Conservation (phyloP, 1,140 invertebrate genomes). For the Drosophila funebris region DNA sequence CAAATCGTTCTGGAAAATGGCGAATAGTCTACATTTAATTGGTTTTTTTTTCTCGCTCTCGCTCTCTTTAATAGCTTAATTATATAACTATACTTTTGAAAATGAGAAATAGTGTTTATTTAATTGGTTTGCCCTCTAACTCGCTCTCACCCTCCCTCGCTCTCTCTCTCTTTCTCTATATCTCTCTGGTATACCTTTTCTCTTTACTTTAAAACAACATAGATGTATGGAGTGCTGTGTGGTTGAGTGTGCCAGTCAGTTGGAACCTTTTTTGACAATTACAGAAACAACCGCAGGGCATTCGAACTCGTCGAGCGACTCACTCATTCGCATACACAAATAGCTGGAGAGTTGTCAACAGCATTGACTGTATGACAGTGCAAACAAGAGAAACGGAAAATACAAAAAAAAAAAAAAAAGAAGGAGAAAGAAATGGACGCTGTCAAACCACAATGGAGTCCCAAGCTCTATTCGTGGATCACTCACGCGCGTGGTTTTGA, state of each 20-base stretch:
- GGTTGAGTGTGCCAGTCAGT: slow-evolving; percentile 13
- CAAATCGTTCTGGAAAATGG: too few species aligned
- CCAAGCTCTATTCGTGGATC: slow-evolving; percentile 35
- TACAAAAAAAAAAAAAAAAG: neutral
- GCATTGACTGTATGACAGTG: neutral
- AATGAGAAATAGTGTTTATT: too few species aligned
- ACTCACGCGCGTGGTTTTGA: slow-evolving; percentile 29
- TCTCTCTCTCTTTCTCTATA: too few species aligned
- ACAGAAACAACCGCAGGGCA: slow-evolving; percentile 57
- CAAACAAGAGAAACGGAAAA: slow-evolving; percentile 14
- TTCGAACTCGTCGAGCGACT: slow-evolving; percentile 1
- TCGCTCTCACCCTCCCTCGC: too few species aligned
- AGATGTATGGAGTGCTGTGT: neutral
- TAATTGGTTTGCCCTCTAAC: too few species aligned
- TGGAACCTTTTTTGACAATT: slow-evolving; percentile 63
- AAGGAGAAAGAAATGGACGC: slow-evolving; percentile 22
- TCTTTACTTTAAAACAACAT: neutral
- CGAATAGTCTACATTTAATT: too few species aligned
- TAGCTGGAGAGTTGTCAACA: slow-evolving; percentile 39
- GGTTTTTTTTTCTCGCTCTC: too few species aligned
- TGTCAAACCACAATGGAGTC: slow-evolving; percentile 67
- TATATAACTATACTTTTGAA: too few species aligned
- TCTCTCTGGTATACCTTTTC: neutral
- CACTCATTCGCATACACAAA: slow-evolving; percentile 21
- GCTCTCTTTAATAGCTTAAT: too few species aligned